Base-by-base conservation (phyloP, 2,797 vertebrate species). In the Centropyge bicolor region DNA sequence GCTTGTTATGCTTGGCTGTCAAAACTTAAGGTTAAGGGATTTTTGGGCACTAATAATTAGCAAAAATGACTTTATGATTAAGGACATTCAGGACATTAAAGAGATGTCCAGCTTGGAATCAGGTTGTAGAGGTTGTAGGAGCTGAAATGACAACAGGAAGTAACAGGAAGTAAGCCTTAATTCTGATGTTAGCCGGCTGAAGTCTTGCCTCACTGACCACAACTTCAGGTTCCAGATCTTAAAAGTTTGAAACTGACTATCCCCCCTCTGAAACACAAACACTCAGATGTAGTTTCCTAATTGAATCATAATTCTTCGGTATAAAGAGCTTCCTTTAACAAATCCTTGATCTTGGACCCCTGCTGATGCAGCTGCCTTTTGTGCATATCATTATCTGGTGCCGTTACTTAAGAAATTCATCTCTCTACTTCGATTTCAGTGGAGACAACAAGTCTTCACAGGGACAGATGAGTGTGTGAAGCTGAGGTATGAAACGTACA, bases 181-280 rank as follows among this genome's bases (percentile, higher is more conserved):
- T n/a, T n/a, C n/a, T n/a, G n/a, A n/a, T n/a, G n/a, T n/a, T n/a
- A n/a, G n/a, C n/a, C n/a, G n/a, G n/a, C n/a, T n/a, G n/a, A n/a
- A n/a, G n/a, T n/a, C n/a, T n/a, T n/a, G n/a, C n/a, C n/a, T n/a
- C n/a, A n/a, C n/a, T n/a, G 8, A 67, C 70, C 59, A 62, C 54
- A 3, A 78, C 67, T 5, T 71, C 48, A 12, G 6, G 38, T 24
- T 81, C 75, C 5, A 67, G 36, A 11, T 12, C 9, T 22, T 51
- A 1, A 51, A 51, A 51, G n/a, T 22, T 9, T 22, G 49, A 48
- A 48, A 49, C 8, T 19, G 8, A 49, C 8, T n/a, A 49, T 49
- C 20, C 4, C 4, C 27, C 27, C 27, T 22, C n/a, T 12, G 5
- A 52, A 24, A 13, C 49, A 51, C 49, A 40, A 51, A 46, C 6